These are phyloP conservation scores for Thyatira batis DNA, from an alignment of 2,888 invertebrate species.

Conservation along the genomic window DNA sequence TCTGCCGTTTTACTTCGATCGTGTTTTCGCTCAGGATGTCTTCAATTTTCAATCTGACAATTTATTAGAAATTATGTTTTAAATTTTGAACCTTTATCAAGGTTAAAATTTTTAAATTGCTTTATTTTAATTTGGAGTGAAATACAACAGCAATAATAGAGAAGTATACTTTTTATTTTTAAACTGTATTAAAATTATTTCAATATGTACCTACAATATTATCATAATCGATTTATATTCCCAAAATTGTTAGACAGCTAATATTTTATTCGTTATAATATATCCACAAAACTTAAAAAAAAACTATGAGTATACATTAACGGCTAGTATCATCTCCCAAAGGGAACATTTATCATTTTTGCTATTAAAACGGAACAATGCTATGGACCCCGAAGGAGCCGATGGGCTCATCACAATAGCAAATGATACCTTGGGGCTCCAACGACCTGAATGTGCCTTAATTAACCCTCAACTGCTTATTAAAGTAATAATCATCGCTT, in stretches of 20 bases:
- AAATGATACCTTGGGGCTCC: conserved; percentile 77
- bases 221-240: background rate
- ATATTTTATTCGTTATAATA: background rate
- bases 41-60: conserved; percentile 20
- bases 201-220: background rate
- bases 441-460: conserved; percentile 71
- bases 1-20: conserved; percentile 59
- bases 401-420: conserved; percentile 76
- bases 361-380: conserved; percentile 76
- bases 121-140: background rate
- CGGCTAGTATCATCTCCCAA: conserved; percentile 53
- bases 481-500: conserved; percentile 63
- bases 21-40: conserved; percentile 13
- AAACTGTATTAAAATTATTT: background rate
- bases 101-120: background rate
- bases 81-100: background rate
- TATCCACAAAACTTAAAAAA: background rate
- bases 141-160: background rate
- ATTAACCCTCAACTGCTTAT: conserved; percentile 76
- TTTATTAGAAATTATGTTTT: conserved; percentile 8
- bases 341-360: conserved; percentile 79
- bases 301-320: conserved; percentile 41
- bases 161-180: too few relatives aligned
- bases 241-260: background rate
- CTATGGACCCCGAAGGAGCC: conserved; percentile 75